Percentiles rank a stretch among this genome's conserved stretches.
phyloP scores from a whole-genome alignment of 2,888 invertebrate species.

The Ochropacha duplaris region DNA sequence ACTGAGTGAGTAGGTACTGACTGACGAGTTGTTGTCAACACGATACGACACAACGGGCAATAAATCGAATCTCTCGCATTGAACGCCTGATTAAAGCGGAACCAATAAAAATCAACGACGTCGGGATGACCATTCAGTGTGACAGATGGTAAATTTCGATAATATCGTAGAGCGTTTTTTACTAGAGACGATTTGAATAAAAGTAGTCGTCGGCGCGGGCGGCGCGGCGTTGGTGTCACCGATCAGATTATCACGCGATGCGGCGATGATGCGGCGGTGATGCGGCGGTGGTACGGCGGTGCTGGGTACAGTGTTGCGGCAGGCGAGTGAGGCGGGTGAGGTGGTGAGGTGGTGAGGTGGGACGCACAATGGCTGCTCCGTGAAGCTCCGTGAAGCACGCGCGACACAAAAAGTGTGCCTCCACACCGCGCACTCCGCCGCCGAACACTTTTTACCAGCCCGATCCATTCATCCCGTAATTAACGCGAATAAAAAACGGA shows the following conservation, averaged over 20 bases:
- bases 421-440: slow-evolving; percentile 27
- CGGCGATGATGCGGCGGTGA: not conserved
- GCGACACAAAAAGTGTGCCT: slow-evolving; percentile 48
- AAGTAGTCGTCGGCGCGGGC: slow-evolving; percentile 13
- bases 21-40: not conserved
- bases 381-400: slow-evolving; percentile 65
- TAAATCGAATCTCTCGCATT: slow-evolving; percentile 24
- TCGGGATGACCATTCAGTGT: slow-evolving; percentile 33
- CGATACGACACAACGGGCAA: slow-evolving; percentile 12
- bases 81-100: slow-evolving; percentile 20
- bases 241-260: slow-evolving; percentile 10
- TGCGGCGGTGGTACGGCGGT: slow-evolving; percentile 6
- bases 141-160: slow-evolving; percentile 45
- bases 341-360: slow-evolving; percentile 7
- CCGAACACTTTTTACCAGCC: slow-evolving; percentile 36
- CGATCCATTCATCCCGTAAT: slow-evolving; percentile 73
- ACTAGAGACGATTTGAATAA: slow-evolving; percentile 49
- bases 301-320: too few species aligned
- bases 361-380: slow-evolving; percentile 11
- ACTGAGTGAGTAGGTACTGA: too few species aligned
- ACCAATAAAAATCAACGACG: slow-evolving; percentile 30
- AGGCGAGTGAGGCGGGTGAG: too few species aligned
- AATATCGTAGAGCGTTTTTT: slow-evolving; percentile 33
- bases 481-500: slow-evolving; percentile 72
- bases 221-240: too few species aligned